These are phyloP conservation scores for Archips crataeganus DNA, from an alignment of 2,888 invertebrate species.

Conservation along the genomic window DNA sequence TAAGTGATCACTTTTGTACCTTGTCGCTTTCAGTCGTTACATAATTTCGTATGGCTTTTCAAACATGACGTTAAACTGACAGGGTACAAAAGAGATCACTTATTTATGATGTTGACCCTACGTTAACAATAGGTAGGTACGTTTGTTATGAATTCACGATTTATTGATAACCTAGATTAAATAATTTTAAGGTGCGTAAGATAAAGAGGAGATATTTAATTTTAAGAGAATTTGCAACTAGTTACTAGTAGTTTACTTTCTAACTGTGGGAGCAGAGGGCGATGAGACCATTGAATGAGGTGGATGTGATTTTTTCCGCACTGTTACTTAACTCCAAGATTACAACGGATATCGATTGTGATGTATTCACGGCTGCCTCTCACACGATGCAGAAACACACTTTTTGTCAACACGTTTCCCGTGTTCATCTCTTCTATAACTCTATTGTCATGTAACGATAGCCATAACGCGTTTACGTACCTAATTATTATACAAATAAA, in stretches of 20 bases:
- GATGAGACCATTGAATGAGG: constrained; percentile 66
- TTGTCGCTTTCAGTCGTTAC: too few relatives aligned
- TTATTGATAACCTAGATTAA: not conserved
- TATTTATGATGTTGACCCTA: not conserved
- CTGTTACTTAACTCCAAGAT: constrained; percentile 74
- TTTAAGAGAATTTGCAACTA: constrained; percentile 11
- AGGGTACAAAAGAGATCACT: too few relatives aligned
- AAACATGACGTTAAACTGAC: too few relatives aligned
- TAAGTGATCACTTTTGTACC: too few relatives aligned
- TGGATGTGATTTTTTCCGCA: constrained; percentile 68
- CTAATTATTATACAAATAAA: not conserved
- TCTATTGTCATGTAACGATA: constrained; percentile 30
- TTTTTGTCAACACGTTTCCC: constrained; percentile 60
- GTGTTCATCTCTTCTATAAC: constrained; percentile 34
- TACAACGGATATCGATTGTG: constrained; percentile 81
- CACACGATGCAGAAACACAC: constrained; percentile 65
- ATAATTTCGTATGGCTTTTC: too few relatives aligned
- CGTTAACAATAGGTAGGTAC: not conserved
- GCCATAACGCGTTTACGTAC: not conserved
- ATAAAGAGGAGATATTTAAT: constrained; percentile 1
- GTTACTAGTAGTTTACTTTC: constrained; percentile 52
- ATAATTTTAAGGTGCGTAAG: not conserved
- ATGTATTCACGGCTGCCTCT: constrained; percentile 68
- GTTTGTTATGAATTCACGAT: not conserved
- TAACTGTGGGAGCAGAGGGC: constrained; percentile 67